Evolutionary conservation across 2,797 vertebrate genomes (phyloP), one percentile per base, ranked within the genome.

Genomic region (Sternarchorhynchus goeldii): DNA sequence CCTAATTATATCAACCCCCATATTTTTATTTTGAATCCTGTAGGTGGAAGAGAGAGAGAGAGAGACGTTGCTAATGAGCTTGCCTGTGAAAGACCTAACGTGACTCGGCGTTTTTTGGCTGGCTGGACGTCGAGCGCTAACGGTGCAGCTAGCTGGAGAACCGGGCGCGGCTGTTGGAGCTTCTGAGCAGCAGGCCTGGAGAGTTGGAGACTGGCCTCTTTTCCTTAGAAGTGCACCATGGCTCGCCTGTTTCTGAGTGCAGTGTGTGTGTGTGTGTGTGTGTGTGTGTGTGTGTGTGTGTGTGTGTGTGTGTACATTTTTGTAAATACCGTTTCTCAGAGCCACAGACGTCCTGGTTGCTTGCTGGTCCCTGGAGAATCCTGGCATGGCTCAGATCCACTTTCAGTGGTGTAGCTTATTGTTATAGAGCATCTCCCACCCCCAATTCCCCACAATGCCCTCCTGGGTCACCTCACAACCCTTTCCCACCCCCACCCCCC

Each of bases 1-100:
- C 17, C 76, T 84, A 79, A 79, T 81, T 73, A 81, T 81, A 79
- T 73, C 59, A 78, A 69, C 63, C 59, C 53, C 63, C 59, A 53
- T 59, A 68, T 39, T 65, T 78, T 78, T 75, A 66, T 83, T 81
- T 79, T 58, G 72, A 68, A 59, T 55, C 60, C 59, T 55, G 50
- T 62, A 79, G 55, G 70, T 80, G 67, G 79, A 82, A 57, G 69
- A 79, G 68, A 74, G 53, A 55, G 29, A 62, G 25, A 25, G 25
- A 25, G 25, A 25, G 25, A 25, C 65, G 62, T 79, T 20, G 45
- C 34, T 59, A 16, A 64, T 36, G 31, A 75, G 41, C 62, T 73
- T 20, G 10, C 20, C 32, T 76, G 73, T 67, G 41, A 41, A 75
- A 57, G 76, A 39, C 59, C 6, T 56, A 31, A 55, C 12, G 4